Evolutionary conservation across 1,140 invertebrate genomes (phyloP), one percentile per base, ranked within the genome.

Genomic region (Batillaria attramentaria): DNA sequence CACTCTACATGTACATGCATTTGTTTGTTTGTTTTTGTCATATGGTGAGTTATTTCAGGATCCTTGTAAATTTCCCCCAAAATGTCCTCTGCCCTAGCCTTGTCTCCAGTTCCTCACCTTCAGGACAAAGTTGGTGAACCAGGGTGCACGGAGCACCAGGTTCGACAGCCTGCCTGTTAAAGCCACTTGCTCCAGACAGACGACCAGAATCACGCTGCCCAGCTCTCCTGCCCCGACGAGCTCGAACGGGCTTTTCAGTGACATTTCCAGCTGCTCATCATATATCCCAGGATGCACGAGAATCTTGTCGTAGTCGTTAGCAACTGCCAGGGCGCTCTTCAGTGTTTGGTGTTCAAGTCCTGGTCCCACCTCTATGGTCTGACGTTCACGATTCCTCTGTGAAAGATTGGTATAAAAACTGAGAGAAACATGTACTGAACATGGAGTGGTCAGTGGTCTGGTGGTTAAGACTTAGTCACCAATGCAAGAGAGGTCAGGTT

Each of bases 181-280:
- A 0, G 85, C 82, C n/a, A 85, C 80, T 75, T 88, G 87, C 54
- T 89, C 87, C 13, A 88, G 82, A 79, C 86, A 87, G 39, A 88
- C 84, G 20, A 88, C 85, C 13, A 89, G 78, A 28, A 88, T 88
- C n/a, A 88, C 83, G 68, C 85, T 87, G 0, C 87, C 88, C 35
- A 88, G 80, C 79, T 87, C 86, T 16, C 88, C 88, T 31, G 80
- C 57, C 3, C 88, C 88, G 24, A 89, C 80, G 70, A 89, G 70
- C 79, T 89, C 88, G 82, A 88, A 87, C 1, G 88, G 88, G 79
- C 87, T 84, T 69, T 88, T 89, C 24, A 86, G 83, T 4, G 84
- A 84, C 83, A 88, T 87, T 78, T 89, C 88, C 83, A 87, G 85
- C 78, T 88, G 87, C 72, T 89, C 88, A 75, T 89, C 88, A 79